These are phyloP conservation scores for Ormyrus rosae DNA, from an alignment of 2,888 invertebrate species.

Conservation along the genomic window DNA sequence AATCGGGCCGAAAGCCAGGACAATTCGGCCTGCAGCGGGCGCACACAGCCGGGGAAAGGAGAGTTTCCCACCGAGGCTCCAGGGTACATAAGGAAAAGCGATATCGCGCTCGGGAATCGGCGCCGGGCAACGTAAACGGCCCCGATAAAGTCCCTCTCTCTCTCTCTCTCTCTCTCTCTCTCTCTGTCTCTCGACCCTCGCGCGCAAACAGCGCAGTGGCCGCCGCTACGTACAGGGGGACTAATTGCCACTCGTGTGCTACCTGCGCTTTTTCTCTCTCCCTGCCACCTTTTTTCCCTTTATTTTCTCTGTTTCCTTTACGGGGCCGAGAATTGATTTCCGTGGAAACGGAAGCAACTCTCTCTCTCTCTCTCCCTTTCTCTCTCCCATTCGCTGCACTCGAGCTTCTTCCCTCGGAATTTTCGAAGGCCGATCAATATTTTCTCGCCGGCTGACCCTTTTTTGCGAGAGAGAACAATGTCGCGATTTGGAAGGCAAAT, in stretches of 20 bases:
- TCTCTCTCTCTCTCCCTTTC: too few relatives aligned
- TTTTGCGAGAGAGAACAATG: too few relatives aligned
- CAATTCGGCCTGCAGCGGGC: too few relatives aligned
- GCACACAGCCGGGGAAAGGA: too few relatives aligned
- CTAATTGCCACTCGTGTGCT: conserved; percentile 50
- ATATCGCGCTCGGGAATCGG: conserved; percentile 34
- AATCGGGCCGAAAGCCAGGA: too few relatives aligned
- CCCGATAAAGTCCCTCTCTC: conserved; percentile 37
- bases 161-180: conserved; percentile 32
- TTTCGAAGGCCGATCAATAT: too few relatives aligned
- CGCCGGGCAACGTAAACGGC: conserved; percentile 48
- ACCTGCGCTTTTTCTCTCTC: conserved; percentile 34
- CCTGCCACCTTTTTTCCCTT: background rate
- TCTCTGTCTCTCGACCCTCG: conserved; percentile 13
- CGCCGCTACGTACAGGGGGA: conserved; percentile 35
- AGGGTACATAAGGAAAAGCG: conserved; percentile 9
- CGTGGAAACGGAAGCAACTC: background rate
- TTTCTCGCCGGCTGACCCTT: too few relatives aligned
- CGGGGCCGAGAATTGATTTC: conserved; percentile 43
- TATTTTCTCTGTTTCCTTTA: conserved; percentile 30
- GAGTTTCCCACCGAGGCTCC: too few relatives aligned
- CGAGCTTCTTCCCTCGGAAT: too few relatives aligned
- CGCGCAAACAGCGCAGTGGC: conserved; percentile 37
- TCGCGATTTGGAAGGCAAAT: too few relatives aligned
- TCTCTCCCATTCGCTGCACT: too few relatives aligned